phyloP scores from a whole-genome alignment of 2,797 vertebrate genomes.

The Sternarchorhynchus goeldii region DNA sequence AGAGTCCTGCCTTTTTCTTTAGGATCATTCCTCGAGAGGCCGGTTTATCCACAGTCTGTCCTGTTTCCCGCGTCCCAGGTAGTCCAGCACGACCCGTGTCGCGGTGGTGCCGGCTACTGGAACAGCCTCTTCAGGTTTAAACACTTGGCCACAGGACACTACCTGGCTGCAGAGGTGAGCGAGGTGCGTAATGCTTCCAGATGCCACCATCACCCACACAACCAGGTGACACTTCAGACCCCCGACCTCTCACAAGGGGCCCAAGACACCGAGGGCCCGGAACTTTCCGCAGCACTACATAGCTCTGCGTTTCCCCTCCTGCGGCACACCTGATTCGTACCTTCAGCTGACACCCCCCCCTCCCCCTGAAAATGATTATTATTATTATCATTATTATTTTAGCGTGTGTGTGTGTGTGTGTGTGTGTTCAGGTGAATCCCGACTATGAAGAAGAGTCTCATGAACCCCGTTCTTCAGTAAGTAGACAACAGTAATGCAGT shows the following conservation, averaged over 20 bases:
- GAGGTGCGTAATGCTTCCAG: conserved; percentile 50
- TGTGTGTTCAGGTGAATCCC: conserved; percentile 73
- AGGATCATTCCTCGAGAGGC: not conserved
- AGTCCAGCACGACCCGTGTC: conserved; percentile 94
- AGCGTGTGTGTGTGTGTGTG: not conserved
- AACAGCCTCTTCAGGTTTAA: conserved; percentile 98
- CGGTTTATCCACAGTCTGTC: not conserved
- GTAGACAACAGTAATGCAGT: conserved; percentile 28
- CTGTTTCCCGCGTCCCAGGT: conserved; percentile 74
- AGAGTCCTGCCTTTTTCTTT: no score
- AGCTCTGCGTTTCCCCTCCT: no score
- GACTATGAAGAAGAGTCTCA: conserved; percentile 77
- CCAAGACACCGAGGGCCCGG: no score
- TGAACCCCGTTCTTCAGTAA: conserved; percentile 75
- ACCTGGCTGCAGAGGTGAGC: conserved; percentile 94
- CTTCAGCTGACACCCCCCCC: no score
- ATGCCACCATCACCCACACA: not conserved
- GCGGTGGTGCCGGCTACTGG: conserved; percentile 96
- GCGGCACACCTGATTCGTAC: no score
- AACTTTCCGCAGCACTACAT: no score
- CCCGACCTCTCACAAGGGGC: no score
- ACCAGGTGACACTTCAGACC: no score
- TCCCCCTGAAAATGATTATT: no score
- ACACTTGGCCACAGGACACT: conserved; percentile 94
- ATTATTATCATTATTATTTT: no score